Conservation (phyloP, 1,140 invertebrate genomes). For the Samia ricini region DNA sequence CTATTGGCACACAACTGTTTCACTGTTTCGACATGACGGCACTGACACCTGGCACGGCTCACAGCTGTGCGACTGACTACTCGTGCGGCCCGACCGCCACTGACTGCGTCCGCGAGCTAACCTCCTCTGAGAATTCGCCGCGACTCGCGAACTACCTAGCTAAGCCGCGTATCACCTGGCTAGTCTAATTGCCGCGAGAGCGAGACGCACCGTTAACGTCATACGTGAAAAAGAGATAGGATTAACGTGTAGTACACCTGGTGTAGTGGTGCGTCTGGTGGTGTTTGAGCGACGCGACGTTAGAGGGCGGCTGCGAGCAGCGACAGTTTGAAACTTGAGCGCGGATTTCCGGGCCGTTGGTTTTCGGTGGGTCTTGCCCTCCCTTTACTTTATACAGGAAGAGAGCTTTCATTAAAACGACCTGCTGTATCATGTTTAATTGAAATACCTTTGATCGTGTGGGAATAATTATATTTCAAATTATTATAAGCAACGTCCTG, state of each 20-base stretch:
- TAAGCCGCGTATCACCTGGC: slow-evolving; percentile 40
- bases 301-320: slow-evolving; percentile 11
- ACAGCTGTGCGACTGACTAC: slow-evolving; percentile 25
- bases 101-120: slow-evolving; percentile 22
- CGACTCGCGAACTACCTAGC: slow-evolving; percentile 16
- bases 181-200: slow-evolving; percentile 51
- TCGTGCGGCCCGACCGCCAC: slow-evolving; percentile 40
- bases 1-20: slow-evolving; percentile 37
- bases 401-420: slow-evolving; percentile 32
- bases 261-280: slow-evolving; percentile 12
- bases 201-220: slow-evolving; percentile 41
- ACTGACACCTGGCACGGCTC: slow-evolving; percentile 52
- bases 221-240: slow-evolving; percentile 58
- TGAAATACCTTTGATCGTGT: not conserved
- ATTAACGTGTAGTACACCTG: slow-evolving; percentile 37
- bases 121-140: slow-evolving; percentile 40
- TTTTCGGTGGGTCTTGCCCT: slow-evolving; percentile 29
- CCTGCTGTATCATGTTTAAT: not conserved
- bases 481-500: not conserved
- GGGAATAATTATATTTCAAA: not conserved
- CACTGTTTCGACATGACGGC: slow-evolving; percentile 63
- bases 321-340: slow-evolving; percentile 48
- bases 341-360: slow-evolving; percentile 61
- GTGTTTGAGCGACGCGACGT: slow-evolving; percentile 42
- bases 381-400: slow-evolving; percentile 38